A percentile compares a stretch with the other conserved stretches of the same genome.
These are phyloP conservation scores for Dendrolimus houi DNA, from an alignment of 2,888 invertebrate genomes.

Conservation along the genomic window DNA sequence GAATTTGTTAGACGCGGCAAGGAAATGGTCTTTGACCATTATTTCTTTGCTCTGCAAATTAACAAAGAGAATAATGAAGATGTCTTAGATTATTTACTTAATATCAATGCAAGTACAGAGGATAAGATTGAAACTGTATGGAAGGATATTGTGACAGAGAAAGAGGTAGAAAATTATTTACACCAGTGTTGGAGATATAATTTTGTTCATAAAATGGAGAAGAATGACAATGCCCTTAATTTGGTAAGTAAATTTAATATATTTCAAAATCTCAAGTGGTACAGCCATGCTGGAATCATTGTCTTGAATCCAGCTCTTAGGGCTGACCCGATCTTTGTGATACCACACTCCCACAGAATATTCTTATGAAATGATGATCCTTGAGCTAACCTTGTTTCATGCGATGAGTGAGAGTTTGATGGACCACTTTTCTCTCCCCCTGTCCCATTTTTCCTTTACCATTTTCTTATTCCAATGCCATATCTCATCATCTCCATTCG, in stretches of 20 bases:
- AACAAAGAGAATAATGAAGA: constrained; percentile 30
- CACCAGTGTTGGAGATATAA: constrained; percentile 63
- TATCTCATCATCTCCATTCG: too few relatives aligned
- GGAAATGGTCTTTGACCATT: constrained; percentile 53
- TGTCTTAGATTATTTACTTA: constrained; percentile 40
- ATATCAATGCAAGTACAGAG: constrained; percentile 54
- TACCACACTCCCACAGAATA: too few relatives aligned
- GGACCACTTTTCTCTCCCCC: too few relatives aligned
- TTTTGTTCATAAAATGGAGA: constrained; percentile 31
- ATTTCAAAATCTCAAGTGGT: too few relatives aligned
- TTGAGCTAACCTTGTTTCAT: too few relatives aligned
- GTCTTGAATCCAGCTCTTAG: too few relatives aligned
- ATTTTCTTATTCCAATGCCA: too few relatives aligned
- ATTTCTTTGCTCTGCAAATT: constrained; percentile 27
- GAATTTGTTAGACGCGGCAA: constrained; percentile 58
- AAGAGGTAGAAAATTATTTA: constrained; percentile 57
- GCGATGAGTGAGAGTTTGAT: too few relatives aligned
- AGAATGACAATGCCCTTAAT: constrained; percentile 24
- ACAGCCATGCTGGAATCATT: too few relatives aligned
- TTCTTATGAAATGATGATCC: too few relatives aligned
- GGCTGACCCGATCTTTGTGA: too few relatives aligned
- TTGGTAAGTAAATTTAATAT: constrained; percentile 27
- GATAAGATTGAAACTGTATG: constrained; percentile 56
- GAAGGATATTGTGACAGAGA: constrained; percentile 40
- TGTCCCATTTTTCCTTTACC: too few relatives aligned